Evolutionary conservation across 2,113 vertebrate genomes (phyloP).

Genomic region (Circaetus gallicus): DNA sequence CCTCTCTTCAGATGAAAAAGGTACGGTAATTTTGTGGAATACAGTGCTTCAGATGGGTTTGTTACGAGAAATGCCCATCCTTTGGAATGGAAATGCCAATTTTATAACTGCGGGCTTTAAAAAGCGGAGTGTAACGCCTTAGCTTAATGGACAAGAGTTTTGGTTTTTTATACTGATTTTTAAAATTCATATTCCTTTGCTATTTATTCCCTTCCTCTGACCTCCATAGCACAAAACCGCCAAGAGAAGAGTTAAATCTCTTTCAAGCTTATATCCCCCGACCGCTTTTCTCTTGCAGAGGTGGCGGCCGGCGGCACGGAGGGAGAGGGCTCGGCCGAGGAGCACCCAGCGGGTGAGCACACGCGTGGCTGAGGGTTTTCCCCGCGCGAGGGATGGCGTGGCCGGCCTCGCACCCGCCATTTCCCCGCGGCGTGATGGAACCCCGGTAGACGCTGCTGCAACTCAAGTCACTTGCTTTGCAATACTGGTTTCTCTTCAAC

Average conservation of each 20-base stretch:
- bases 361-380: rapidly evolving
- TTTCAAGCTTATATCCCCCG: not conserved
- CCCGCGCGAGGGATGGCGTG: rapidly evolving
- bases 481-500: rapidly evolving
- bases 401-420: rapidly evolving
- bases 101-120: not conserved
- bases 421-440: not conserved
- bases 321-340: not conserved
- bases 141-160: not conserved
- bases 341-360: constrained; percentile 4
- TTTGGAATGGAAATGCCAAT: not conserved
- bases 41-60: not conserved
- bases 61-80: not conserved
- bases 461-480: not conserved
- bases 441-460: not conserved
- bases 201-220: not conserved
- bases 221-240: not conserved
- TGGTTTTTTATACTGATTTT: not conserved
- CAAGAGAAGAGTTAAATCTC: not conserved
- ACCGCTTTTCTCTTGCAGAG: not conserved
- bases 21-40: not conserved
- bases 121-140: rapidly evolving
- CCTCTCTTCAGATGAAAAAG: constrained; percentile 52
- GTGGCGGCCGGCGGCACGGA: not conserved
- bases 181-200: not conserved